Conservation (phyloP, 53 echinoderm and acorn worm genomes). For the Stichopus horrens region DNA sequence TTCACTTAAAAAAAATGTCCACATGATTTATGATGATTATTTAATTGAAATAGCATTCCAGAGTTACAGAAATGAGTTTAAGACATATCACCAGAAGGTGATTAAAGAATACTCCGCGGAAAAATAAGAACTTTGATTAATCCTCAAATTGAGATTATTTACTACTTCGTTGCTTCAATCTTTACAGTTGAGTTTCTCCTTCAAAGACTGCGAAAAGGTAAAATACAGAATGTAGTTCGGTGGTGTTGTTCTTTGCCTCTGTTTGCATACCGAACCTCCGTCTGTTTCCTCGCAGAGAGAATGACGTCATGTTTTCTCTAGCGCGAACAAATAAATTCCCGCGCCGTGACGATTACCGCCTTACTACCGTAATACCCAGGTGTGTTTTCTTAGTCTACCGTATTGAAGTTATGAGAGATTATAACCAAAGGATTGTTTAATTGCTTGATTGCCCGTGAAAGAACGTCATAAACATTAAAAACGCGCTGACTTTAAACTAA, state of each 20-base stretch:
- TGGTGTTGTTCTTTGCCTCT: too few species aligned
- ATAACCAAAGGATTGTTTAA: conserved; percentile 14
- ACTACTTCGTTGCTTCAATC: too few species aligned
- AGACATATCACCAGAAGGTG: not conserved
- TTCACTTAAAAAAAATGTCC: too few species aligned
- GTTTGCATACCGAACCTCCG: not conserved
- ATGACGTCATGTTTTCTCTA: conserved; percentile 2
- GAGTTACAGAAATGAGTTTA: not conserved
- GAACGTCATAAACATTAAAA: conserved; percentile 11
- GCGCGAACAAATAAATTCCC: not conserved
- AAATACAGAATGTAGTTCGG: too few species aligned
- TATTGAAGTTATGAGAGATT: not conserved
- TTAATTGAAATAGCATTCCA: conserved; percentile 6
- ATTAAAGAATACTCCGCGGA: not conserved
- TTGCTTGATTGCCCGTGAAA: conserved; percentile 6
- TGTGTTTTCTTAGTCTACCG: not conserved
- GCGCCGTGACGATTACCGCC: not conserved
- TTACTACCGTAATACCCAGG: not conserved
- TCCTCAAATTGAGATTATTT: not conserved
- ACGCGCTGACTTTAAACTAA: not conserved
- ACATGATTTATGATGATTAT: not conserved
- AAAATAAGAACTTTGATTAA: not conserved
- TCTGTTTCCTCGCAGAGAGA: not conserved
- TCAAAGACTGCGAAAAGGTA: too few species aligned
- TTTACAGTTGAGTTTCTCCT: too few species aligned